phyloP scores from a whole-genome alignment of 2,797 vertebrate species.

The Cossypha dichroa region DNA sequence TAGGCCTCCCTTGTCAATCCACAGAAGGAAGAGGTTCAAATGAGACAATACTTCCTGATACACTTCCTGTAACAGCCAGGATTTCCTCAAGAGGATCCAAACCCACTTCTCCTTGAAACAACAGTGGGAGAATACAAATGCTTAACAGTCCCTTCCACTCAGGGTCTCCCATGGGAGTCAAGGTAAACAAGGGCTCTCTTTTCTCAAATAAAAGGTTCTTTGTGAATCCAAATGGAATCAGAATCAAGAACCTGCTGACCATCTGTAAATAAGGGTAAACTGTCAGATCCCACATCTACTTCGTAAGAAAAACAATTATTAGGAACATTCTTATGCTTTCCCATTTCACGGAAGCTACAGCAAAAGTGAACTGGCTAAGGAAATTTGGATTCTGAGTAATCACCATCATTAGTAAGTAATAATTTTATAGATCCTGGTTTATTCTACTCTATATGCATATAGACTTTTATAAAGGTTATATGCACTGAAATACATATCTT shows the following conservation, averaged over 20 bases:
- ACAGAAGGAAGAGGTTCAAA: neutral
- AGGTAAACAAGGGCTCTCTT: neutral
- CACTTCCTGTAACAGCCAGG: neutral
- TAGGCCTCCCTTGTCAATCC: neutral
- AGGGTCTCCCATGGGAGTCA: neutral
- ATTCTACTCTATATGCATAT: neutral
- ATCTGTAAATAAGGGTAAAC: neutral
- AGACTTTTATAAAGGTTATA: neutral
- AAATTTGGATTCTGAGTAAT: neutral
- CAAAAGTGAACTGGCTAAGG: neutral
- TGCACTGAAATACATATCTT: neutral
- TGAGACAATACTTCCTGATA: neutral
- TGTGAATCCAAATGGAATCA: neutral
- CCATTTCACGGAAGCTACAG: neutral
- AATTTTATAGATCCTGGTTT: neutral
- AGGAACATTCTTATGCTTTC: neutral
- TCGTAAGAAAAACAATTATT: neutral
- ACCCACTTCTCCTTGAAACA: neutral
- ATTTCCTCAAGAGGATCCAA: neutral
- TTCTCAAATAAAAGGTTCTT: neutral
- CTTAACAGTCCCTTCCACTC: neutral
- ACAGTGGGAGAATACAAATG: neutral
- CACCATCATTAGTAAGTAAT: neutral
- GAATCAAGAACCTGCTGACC: neutral
- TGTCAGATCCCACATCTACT: neutral